A percentile compares a stretch with the other conserved stretches of the same genome.
These are phyloP conservation scores for Rhineura floridana DNA, from an alignment of 2,113 vertebrate species.

Conservation along the genomic window DNA sequence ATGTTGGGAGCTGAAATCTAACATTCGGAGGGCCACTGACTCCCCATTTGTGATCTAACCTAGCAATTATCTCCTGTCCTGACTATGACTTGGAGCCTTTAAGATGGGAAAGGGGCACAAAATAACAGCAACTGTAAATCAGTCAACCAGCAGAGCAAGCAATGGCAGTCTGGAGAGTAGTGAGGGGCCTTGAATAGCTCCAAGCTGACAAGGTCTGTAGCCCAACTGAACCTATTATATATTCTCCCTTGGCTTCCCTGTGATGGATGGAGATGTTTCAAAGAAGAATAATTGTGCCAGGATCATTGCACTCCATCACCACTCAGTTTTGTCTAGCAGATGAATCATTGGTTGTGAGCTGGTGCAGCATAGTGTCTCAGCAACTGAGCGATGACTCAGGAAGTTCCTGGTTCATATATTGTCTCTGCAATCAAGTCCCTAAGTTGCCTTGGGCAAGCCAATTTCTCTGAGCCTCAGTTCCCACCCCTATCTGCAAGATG, in stretches of 20 bases:
- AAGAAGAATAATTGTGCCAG: not conserved
- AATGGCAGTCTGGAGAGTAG: not conserved
- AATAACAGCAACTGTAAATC: not conserved
- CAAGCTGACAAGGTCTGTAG: not conserved
- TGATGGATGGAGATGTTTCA: not conserved
- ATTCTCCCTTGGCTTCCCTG: not conserved
- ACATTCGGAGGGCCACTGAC: no score
- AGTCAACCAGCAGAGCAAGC: not conserved
- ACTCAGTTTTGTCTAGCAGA: not conserved
- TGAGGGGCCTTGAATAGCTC: not conserved
- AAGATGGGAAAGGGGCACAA: not conserved
- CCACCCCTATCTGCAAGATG: no score
- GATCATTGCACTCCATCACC: not conserved
- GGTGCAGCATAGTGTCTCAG: not conserved
- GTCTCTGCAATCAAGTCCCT: not conserved
- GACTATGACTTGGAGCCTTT: not conserved
- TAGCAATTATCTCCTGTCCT: not conserved
- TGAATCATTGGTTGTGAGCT: not conserved
- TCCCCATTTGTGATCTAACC: not conserved
- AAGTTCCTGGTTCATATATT: not conserved
- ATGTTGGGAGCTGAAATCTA: no score
- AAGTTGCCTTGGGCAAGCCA: not conserved
- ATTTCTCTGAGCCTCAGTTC: no score
- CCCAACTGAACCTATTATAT: not conserved
- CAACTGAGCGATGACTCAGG: not conserved